Percentiles rank a stretch among this genome's conserved stretches.
phyloP scores from a whole-genome alignment of 2,888 invertebrate genomes.

The Monochamus alternatus region DNA sequence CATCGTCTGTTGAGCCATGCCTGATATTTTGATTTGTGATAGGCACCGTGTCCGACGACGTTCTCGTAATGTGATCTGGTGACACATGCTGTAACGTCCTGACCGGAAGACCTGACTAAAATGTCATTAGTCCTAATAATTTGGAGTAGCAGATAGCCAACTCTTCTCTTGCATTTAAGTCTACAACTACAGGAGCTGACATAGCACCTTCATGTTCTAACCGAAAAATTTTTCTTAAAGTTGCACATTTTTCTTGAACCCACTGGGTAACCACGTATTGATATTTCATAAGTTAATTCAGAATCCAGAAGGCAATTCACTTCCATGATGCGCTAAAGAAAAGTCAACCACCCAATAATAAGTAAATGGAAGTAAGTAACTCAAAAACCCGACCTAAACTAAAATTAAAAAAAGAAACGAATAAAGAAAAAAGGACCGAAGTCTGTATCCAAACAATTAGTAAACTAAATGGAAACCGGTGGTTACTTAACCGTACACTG shows the following conservation, averaged over 20 bases:
- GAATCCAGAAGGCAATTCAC: slow-evolving; percentile 18
- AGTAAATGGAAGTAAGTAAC: background rate
- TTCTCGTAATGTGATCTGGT: background rate
- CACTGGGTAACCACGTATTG: slow-evolving; percentile 8
- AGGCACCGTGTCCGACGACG: background rate
- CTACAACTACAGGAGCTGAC: background rate
- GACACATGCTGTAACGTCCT: too few relatives aligned
- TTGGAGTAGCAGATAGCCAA: background rate
- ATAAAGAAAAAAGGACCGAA: background rate
- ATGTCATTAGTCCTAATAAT: background rate
- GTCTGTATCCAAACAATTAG: too few relatives aligned
- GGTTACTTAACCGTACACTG: too few relatives aligned
- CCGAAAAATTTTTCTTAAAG: slow-evolving; percentile 5
- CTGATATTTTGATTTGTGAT: too few relatives aligned
- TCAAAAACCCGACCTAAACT: background rate
- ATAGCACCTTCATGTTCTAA: background rate
- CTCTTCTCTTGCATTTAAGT: background rate
- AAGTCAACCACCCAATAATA: too few relatives aligned
- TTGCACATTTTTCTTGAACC: slow-evolving; percentile 9
- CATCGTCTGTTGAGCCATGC: too few relatives aligned
- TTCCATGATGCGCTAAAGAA: background rate
- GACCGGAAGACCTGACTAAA: too few relatives aligned
- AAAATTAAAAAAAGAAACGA: background rate
- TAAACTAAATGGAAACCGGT: too few relatives aligned
- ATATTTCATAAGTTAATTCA: slow-evolving; percentile 23